Evolutionary conservation across 2,888 invertebrate genomes (phyloP), one percentile per base, ranked within the genome.

Genomic region (Ormyrus nitidulus): DNA sequence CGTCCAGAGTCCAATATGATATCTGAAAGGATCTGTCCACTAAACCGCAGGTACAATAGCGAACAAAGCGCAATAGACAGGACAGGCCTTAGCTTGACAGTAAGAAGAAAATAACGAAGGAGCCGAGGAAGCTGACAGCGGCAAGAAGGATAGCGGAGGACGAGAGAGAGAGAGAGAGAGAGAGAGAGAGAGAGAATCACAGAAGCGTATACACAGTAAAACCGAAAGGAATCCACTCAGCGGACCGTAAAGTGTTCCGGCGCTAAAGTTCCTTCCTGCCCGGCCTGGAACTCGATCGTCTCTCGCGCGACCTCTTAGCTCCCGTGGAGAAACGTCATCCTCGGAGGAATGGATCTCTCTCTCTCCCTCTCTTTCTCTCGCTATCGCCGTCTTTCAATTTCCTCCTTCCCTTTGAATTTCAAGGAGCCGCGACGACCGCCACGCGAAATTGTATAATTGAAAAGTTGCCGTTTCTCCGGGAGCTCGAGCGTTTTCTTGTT

Each of bases 391-490:
- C 65, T 77, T 71, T 73, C 78, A 62, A 68, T 74, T 64, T 69
- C 59, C 79, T 71, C 65, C 71, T 9, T 64, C 59, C 71, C 64
- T 79, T 79, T 79, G 75, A 79, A 75, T 75, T 71, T 70, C 65
- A 74, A 79, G 69, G 69, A 53, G 66, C n/a, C 46, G 59, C 13
- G 61, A 49, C 64, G 34, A 71, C 59, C 77, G 46, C 68, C 69
- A 54, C 58, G 49, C 61, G 80, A 76, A 80, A 80, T 80, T 70
- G 76, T 76, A 80, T 80, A 80, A 80, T 80, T 80, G 80, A 80
- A 76, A 80, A 80, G 80, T 80, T 76, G 76, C 76, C 59, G 44
- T 66, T 76, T 68, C 70, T 13, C 56, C 11, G 5, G 66, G 9
- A 11, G 13, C 19, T 54, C 48, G 6, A 34, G 48, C 68, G 48